These are phyloP conservation scores for Bombus polaris DNA, from an alignment of 1,140 invertebrate species.

Conservation along the genomic window DNA sequence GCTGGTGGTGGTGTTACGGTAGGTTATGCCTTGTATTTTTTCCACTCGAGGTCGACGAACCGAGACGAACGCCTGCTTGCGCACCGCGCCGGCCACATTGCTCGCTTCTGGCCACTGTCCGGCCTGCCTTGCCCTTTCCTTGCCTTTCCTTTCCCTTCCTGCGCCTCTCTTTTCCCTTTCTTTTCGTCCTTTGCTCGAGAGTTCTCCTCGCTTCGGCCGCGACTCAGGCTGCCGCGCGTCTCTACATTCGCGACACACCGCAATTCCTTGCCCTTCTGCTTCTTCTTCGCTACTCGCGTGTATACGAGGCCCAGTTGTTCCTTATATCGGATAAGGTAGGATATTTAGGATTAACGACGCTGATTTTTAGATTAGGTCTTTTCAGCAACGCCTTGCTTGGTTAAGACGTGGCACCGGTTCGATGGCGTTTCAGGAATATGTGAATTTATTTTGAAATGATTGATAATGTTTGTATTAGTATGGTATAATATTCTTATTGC, in stretches of 20 bases:
- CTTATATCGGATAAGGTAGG: background rate
- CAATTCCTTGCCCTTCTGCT: background rate
- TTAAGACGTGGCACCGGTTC: no score
- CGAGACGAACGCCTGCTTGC: constrained; percentile 75
- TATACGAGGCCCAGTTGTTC: background rate
- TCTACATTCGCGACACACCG: background rate
- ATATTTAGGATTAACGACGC: background rate
- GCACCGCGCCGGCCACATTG: constrained; percentile 59
- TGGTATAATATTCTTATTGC: no score
- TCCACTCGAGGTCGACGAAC: constrained; percentile 81
- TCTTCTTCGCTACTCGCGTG: background rate
- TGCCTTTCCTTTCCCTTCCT: constrained; percentile 43
- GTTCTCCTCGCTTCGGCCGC: background rate
- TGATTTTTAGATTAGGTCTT: background rate
- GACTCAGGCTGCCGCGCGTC: background rate
- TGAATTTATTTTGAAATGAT: no score
- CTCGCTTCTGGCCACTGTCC: constrained; percentile 73
- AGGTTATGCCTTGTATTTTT: constrained; percentile 79
- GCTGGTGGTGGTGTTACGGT: constrained; percentile 78
- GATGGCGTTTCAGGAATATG: no score
- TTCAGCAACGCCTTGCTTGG: no score
- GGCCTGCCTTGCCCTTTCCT: constrained; percentile 68
- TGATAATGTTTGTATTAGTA: no score
- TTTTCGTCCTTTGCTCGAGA: constrained; percentile 56
- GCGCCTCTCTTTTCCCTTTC: constrained; percentile 52